Evolutionary conservation across 2,113 vertebrate genomes (phyloP).

Genomic region (Pedionomus torquatus): DNA sequence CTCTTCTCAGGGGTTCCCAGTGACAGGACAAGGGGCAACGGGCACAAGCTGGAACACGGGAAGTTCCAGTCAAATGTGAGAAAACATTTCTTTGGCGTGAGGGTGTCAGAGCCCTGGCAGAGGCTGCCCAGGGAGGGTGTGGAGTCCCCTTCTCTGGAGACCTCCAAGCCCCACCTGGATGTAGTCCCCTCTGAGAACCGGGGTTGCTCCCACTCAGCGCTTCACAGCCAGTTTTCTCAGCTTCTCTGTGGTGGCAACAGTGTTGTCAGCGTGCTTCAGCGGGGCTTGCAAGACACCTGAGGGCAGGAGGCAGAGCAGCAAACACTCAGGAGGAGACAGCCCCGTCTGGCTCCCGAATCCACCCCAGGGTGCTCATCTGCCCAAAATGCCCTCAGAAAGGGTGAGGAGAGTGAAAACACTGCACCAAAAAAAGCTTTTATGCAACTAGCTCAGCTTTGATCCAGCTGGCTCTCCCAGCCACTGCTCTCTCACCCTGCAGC

Average conservation of each 20-base stretch:
- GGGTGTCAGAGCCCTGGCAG: too few species aligned
- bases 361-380: background rate
- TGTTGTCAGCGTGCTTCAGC: background rate
- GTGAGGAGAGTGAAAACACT: background rate
- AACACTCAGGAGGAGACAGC: background rate
- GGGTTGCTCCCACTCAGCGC: background rate
- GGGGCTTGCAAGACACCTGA: background rate
- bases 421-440: background rate
- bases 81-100: too few species aligned
- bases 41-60: too few species aligned
- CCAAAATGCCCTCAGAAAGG: rapidly evolving
- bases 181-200: background rate
- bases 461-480: background rate
- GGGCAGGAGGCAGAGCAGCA: background rate
- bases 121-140: too few species aligned
- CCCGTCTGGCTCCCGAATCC: rapidly evolving
- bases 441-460: background rate
- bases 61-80: too few species aligned
- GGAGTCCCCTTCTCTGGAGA: too few species aligned
- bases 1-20: too few species aligned
- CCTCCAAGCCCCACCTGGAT: too few species aligned
- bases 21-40: too few species aligned
- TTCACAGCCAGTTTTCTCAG: background rate
- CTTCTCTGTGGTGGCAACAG: background rate
- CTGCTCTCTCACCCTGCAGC: background rate